phyloP scores from a whole-genome alignment of 2,797 vertebrate genomes.

The Syngnathus rostellatus region DNA sequence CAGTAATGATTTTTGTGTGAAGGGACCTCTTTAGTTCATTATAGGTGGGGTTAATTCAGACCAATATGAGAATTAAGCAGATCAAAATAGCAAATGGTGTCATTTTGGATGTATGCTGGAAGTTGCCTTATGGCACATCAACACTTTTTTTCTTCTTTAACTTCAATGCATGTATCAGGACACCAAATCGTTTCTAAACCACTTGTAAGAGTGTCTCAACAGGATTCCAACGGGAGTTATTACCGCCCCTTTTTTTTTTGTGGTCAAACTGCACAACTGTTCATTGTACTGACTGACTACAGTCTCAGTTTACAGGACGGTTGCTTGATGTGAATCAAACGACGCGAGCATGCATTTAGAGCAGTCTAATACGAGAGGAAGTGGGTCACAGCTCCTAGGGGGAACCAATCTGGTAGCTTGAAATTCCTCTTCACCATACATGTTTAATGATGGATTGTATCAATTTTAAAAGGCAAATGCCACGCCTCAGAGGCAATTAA shows the following conservation, averaged over 20 bases:
- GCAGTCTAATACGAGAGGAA: conserved; percentile 48
- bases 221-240: not conserved
- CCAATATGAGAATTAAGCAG: not conserved
- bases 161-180: not conserved
- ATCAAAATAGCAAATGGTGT: not conserved
- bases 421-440: conserved; percentile 57
- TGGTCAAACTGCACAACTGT: not conserved
- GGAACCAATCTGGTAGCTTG: conserved; percentile 45
- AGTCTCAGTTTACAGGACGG: not conserved
- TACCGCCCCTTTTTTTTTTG: not conserved
- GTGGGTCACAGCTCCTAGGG: conserved; percentile 58
- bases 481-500: conserved; percentile 14
- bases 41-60: not conserved
- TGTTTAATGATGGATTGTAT: conserved; percentile 58
- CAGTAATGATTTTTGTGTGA: not conserved
- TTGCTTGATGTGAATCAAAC: conserved; percentile 32
- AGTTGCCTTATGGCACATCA: not conserved
- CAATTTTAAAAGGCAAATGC: conserved; percentile 35
- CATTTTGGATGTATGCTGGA: not conserved
- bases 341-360: conserved; percentile 24
- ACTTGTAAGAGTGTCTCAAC: not conserved
- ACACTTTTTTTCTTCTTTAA: not conserved
- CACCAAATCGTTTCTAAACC: not conserved
- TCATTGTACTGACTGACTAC: not conserved
- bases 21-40: not conserved